phyloP scores from a whole-genome alignment of 2,888 invertebrate genomes.

The Leptinotarsa peninsularis region DNA sequence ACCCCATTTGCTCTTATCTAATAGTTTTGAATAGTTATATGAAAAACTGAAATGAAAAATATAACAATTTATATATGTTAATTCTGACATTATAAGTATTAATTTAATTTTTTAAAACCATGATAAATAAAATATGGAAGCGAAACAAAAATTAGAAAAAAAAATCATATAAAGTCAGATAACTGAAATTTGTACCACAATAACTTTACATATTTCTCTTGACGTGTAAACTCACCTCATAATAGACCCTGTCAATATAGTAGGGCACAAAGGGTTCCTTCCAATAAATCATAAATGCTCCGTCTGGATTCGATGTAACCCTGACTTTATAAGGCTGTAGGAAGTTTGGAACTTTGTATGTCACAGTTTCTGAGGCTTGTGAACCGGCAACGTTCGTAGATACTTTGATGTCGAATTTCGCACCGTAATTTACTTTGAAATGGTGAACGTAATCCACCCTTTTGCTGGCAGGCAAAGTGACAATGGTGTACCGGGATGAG shows the following conservation, averaged over 20 bases:
- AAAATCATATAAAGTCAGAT: too few relatives aligned
- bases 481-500: conserved; percentile 48
- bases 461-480: conserved; percentile 53
- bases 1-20: too few relatives aligned
- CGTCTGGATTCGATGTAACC: conserved; percentile 53
- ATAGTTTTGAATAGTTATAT: too few relatives aligned
- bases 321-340: conserved; percentile 57
- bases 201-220: neutral
- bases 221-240: conserved; percentile 48
- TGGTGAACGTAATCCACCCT: conserved; percentile 51
- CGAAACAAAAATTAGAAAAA: too few relatives aligned
- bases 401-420: conserved; percentile 54
- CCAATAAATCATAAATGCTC: conserved; percentile 59
- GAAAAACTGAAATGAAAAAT: too few relatives aligned
- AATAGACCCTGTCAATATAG: conserved; percentile 53
- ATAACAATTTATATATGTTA: too few relatives aligned
- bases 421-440: conserved; percentile 53
- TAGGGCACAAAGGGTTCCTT: conserved; percentile 56
- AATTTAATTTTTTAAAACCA: too few relatives aligned
- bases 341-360: conserved; percentile 53
- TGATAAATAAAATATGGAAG: too few relatives aligned
- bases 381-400: conserved; percentile 55
- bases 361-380: conserved; percentile 51
- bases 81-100: too few relatives aligned
- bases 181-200: too few relatives aligned